These are phyloP conservation scores for Congeria kusceri DNA, from an alignment of 2,888 invertebrate genomes.

Conservation along the genomic window DNA sequence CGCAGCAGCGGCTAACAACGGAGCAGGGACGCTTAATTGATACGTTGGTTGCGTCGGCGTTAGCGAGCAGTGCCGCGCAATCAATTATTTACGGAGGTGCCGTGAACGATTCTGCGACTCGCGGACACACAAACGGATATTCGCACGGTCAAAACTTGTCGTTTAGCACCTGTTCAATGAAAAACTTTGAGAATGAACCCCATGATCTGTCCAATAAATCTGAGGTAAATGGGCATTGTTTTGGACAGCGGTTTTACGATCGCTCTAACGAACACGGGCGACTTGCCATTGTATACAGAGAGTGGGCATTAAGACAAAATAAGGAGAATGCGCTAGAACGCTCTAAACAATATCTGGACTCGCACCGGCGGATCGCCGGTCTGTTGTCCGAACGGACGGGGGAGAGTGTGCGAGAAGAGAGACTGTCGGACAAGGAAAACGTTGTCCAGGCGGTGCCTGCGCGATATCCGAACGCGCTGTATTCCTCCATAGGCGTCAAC, in stretches of 20 bases:
- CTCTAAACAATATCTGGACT: constrained; percentile 54
- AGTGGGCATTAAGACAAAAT: constrained; percentile 40
- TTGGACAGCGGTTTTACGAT: constrained; percentile 48
- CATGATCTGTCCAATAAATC: constrained; percentile 58
- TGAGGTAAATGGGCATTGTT: constrained; percentile 27
- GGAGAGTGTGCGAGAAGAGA: constrained; percentile 18
- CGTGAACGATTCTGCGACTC: constrained; percentile 5
- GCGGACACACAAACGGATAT: constrained; percentile 11
- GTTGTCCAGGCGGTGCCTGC: constrained; percentile 53
- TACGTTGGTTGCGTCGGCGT: constrained; percentile 59
- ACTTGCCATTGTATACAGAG: constrained; percentile 23
- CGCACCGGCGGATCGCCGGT: constrained; percentile 54
- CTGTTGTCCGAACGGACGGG: constrained; percentile 44
- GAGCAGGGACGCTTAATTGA: constrained; percentile 58
- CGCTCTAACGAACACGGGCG: constrained; percentile 39
- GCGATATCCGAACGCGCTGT: constrained; percentile 51
- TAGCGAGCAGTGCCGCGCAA: constrained; percentile 60
- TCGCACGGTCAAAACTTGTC: constrained; percentile 24
- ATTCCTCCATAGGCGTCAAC: constrained; percentile 32
- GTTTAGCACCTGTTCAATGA: constrained; percentile 18
- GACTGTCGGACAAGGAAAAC: constrained; percentile 57
- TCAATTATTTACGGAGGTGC: constrained; percentile 50
- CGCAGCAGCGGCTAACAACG: constrained; percentile 19
- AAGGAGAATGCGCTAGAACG: constrained; percentile 48
- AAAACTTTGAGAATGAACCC: constrained; percentile 53